phyloP scores from a whole-genome alignment of 1,140 invertebrate species.

The Plutomurus gul region DNA sequence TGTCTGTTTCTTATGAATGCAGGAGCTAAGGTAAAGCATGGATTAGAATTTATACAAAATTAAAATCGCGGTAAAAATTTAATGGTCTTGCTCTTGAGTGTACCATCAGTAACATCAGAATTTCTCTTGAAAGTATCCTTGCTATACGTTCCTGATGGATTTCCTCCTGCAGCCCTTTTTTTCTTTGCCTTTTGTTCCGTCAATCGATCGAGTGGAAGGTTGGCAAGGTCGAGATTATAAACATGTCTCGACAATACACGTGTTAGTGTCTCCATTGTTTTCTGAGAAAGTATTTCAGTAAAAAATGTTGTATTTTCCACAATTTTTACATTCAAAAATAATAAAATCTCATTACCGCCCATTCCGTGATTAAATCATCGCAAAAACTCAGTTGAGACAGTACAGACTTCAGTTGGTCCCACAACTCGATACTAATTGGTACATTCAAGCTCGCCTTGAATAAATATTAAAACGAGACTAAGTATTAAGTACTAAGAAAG shows the following conservation, averaged over 20 bases:
- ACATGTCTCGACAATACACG: conserved; percentile 89
- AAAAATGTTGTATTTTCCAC: conserved; percentile 45
- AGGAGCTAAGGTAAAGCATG: background rate
- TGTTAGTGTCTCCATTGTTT: conserved; percentile 95
- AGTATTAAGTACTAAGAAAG: no score
- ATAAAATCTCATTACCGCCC: conserved; percentile 66
- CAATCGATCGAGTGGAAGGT: conserved; percentile 82
- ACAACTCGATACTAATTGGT: conserved; percentile 80
- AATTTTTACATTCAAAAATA: conserved; percentile 18
- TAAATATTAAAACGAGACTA: no score
- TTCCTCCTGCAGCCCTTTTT: conserved; percentile 57
- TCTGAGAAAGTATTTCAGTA: conserved; percentile 64
- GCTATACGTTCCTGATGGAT: background rate
- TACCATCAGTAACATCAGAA: conserved; percentile 25
- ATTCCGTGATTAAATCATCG: conserved; percentile 94
- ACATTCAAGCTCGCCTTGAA: conserved; percentile 96
- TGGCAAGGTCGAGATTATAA: conserved; percentile 87
- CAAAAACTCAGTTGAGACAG: conserved; percentile 87
- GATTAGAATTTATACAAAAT: background rate
- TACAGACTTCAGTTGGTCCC: conserved; percentile 91
- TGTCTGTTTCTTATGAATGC: conserved; percentile 32
- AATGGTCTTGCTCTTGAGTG: background rate
- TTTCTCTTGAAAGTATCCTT: conserved; percentile 31
- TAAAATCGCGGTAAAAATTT: background rate
- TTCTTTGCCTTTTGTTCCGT: conserved; percentile 81